Percentiles rank a stretch among this genome's conserved stretches.
Evolutionary conservation across 2,888 invertebrate genomes (phyloP).

Genomic region (Orthosia incerta): DNA sequence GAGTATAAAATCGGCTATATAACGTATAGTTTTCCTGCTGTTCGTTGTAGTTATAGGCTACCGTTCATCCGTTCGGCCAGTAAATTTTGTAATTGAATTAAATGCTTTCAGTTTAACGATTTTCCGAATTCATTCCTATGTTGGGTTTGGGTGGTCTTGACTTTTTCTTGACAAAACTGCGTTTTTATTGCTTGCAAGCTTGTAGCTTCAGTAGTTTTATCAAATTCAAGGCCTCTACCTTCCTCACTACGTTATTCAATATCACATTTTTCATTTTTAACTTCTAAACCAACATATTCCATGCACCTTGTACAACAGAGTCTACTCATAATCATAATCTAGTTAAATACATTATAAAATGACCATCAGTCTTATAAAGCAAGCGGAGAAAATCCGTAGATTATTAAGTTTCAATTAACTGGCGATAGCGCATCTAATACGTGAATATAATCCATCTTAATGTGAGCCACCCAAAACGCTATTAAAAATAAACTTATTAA

Average conservation of each 20-base stretch:
- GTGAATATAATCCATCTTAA: conserved; percentile 73
- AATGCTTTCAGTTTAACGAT: neutral
- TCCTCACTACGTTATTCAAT: neutral
- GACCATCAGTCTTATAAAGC: conserved; percentile 61
- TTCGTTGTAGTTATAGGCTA: neutral
- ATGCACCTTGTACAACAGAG: conserved; percentile 26
- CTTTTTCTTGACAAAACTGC: neutral
- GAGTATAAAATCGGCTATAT: neutral
- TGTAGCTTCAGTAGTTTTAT: neutral
- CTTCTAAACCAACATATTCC: conserved; percentile 20
- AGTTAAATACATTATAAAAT: conserved; percentile 67
- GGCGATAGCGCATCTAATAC: conserved; percentile 74
- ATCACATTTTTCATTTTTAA: conserved; percentile 9
- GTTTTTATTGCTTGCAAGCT: neutral
- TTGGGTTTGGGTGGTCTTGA: no score
- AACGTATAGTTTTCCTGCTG: neutral
- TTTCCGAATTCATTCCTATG: neutral
- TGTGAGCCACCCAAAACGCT: conserved; percentile 76
- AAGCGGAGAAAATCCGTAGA: conserved; percentile 61
- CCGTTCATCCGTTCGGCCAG: neutral
- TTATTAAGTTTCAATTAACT: conserved; percentile 78
- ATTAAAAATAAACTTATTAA: conserved; percentile 75
- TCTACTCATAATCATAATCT: conserved; percentile 64
- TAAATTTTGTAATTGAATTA: neutral
- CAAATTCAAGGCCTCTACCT: neutral